Conservation (phyloP, 2,888 invertebrate species). For the Pristionchus exspectatus region DNA sequence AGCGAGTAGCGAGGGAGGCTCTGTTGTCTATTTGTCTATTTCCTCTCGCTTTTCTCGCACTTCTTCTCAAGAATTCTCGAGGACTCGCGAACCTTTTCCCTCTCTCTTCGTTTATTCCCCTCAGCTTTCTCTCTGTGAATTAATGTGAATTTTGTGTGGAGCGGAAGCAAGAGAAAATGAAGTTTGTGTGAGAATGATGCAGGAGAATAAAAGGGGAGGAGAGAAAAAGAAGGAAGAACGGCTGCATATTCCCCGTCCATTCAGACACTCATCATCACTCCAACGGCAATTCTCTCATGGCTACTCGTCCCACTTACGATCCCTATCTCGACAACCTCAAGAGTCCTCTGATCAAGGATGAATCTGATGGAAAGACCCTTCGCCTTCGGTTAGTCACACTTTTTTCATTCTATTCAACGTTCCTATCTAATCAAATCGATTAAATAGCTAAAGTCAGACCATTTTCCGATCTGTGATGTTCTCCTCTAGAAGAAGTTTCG, state of each 20-base stretch:
- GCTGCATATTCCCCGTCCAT: not conserved
- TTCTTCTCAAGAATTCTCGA: slow-evolving; percentile 26
- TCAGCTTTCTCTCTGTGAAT: slow-evolving; percentile 2
- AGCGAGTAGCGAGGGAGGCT: slow-evolving; percentile 32
- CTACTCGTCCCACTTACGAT: slow-evolving; percentile 77
- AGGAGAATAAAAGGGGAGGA: slow-evolving; percentile 16
- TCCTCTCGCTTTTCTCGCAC: slow-evolving; percentile 33
- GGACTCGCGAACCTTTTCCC: slow-evolving; percentile 19
- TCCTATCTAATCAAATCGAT: not conserved
- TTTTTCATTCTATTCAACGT: not conserved
- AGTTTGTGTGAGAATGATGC: not conserved
- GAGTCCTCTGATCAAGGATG: slow-evolving; percentile 94
- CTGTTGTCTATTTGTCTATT: slow-evolving; percentile 47
- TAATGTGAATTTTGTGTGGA: slow-evolving; percentile 29
- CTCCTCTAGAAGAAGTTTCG: not conserved
- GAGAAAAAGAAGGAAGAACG: not conserved
- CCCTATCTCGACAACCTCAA: slow-evolving; percentile 79
- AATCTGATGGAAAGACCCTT: slow-evolving; percentile 93
- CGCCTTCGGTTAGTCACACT: slow-evolving; percentile 85
- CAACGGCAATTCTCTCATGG: slow-evolving; percentile 69
- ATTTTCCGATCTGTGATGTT: not conserved
- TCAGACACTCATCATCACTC: slow-evolving; percentile 7
- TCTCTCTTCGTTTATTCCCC: slow-evolving; percentile 40
- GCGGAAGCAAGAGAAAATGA: slow-evolving; percentile 25
- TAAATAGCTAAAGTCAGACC: not conserved